Conservation (phyloP, 1,140 invertebrate genomes). For the Rhynchophorus ferrugineus region DNA sequence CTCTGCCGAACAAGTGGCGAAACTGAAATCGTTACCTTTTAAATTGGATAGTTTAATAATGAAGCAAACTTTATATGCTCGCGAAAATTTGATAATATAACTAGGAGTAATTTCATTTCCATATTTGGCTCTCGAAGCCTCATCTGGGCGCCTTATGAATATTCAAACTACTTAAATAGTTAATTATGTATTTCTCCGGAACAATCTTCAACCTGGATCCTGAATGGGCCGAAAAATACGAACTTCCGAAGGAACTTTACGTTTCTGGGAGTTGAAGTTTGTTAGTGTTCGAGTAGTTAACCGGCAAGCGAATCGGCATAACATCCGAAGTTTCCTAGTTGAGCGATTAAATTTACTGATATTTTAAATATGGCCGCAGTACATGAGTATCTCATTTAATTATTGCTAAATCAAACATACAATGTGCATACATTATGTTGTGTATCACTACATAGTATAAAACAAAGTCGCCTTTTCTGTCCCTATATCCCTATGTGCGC, state of each 20-base stretch:
- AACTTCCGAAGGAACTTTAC: neutral
- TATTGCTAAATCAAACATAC: too few relatives aligned
- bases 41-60: constrained; percentile 30
- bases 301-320: too few relatives aligned
- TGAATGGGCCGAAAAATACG: neutral
- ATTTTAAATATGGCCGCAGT: too few relatives aligned
- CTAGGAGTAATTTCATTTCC: constrained; percentile 35
- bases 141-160: constrained; percentile 32
- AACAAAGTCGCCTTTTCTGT: too few relatives aligned
- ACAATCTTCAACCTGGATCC: neutral
- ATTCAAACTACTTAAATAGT: constrained; percentile 33
- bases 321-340: too few relatives aligned
- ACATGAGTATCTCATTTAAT: too few relatives aligned
- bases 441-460: too few relatives aligned
- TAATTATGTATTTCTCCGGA: constrained; percentile 25
- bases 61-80: constrained; percentile 30
- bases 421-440: too few relatives aligned
- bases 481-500: too few relatives aligned
- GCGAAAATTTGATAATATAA: constrained; percentile 35
- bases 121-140: constrained; percentile 31
- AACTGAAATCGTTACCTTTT: constrained; percentile 25
- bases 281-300: too few relatives aligned
- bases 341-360: too few relatives aligned
- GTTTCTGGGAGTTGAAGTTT: neutral
- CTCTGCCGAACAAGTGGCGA: constrained; percentile 7